Conservation (phyloP, 2,888 invertebrate genomes). For the Macrophya annulata region DNA sequence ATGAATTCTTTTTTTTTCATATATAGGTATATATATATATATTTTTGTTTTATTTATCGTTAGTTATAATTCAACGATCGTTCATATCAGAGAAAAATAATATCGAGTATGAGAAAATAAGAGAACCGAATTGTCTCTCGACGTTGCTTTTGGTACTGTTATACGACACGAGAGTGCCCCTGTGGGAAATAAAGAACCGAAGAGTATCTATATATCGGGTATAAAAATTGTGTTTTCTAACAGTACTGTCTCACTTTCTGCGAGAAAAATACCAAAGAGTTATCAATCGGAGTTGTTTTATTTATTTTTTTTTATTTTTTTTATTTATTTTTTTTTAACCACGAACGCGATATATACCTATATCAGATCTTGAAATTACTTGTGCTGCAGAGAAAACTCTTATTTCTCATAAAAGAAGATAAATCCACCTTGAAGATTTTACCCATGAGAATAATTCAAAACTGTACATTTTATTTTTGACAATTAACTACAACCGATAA, state of each 20-base stretch:
- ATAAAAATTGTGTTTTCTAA: conserved; percentile 33
- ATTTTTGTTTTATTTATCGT: too few species aligned
- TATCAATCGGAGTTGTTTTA: background rate
- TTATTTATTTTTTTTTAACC: background rate
- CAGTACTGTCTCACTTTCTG: background rate
- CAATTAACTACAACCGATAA: too few species aligned
- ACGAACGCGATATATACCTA: too few species aligned
- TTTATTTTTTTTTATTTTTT: background rate
- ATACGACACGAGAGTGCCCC: background rate
- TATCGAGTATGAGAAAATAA: background rate
- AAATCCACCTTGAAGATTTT: too few species aligned
- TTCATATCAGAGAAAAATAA: background rate
- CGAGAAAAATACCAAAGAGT: background rate
- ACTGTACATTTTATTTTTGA: too few species aligned
- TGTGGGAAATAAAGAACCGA: conserved; percentile 24
- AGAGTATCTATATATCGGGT: conserved; percentile 9
- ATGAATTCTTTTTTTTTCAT: too few species aligned
- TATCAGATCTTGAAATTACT: too few species aligned
- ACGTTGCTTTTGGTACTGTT: background rate
- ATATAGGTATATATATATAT: too few species aligned
- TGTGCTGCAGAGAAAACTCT: too few species aligned
- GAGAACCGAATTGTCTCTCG: background rate
- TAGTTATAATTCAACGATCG: too few species aligned
- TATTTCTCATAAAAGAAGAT: too few species aligned
- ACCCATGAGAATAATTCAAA: too few species aligned